Percentiles rank a stretch among this genome's conserved stretches.
These are phyloP conservation scores for Epinotia ramella DNA, from an alignment of 2,888 invertebrate species.

Conservation along the genomic window DNA sequence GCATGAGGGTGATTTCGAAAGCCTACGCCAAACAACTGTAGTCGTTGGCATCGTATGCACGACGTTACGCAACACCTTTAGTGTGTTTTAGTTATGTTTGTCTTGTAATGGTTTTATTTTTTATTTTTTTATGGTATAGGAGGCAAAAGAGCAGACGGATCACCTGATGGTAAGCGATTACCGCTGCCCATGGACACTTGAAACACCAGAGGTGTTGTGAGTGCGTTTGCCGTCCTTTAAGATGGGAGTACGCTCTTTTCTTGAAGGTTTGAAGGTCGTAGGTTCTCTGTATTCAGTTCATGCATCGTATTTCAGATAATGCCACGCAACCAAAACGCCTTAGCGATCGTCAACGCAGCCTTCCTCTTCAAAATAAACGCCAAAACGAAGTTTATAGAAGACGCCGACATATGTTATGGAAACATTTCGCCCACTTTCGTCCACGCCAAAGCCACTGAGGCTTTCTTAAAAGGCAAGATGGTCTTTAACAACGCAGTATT, in stretches of 20 bases:
- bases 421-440: constrained; percentile 85
- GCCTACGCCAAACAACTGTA: too few relatives aligned
- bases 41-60: too few relatives aligned
- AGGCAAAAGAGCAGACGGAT: too few relatives aligned
- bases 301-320: constrained; percentile 84
- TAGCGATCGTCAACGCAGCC: constrained; percentile 91
- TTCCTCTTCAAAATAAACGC: constrained; percentile 86
- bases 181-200: too few relatives aligned
- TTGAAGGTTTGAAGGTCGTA: too few relatives aligned
- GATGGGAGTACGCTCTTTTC: too few relatives aligned
- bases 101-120: background rate
- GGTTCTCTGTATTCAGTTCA: background rate
- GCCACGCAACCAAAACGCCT: constrained; percentile 90
- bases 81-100: background rate
- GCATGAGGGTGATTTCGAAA: too few relatives aligned
- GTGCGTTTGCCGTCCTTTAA: too few relatives aligned
- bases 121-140: too few relatives aligned
- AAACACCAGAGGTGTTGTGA: too few relatives aligned
- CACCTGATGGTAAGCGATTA: too few relatives aligned
- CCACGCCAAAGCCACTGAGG: constrained; percentile 87
- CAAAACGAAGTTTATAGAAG: constrained; percentile 59
- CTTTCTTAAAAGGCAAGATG: constrained; percentile 76
- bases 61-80: too few relatives aligned
- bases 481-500: constrained; percentile 71
- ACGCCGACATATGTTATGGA: constrained; percentile 87